Conservation (phyloP, 2,888 invertebrate genomes). For the Dorcus hopei region DNA sequence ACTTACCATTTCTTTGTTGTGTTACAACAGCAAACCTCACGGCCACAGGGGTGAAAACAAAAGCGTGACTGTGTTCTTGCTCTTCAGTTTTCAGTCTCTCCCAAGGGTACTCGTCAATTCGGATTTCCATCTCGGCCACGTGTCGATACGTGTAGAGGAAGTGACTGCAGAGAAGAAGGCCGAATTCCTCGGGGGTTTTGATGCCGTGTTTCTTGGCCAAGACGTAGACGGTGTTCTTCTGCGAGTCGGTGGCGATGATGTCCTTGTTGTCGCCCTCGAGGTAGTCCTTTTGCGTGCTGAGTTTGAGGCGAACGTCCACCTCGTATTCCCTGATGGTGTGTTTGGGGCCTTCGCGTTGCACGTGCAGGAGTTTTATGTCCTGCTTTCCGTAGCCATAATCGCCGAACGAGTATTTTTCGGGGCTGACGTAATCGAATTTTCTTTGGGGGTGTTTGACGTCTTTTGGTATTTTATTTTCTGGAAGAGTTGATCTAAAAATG, state of each 20-base stretch:
- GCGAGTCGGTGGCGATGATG: conserved; percentile 78
- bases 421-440: conserved; percentile 3
- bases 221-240: conserved; percentile 78
- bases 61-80: conserved; percentile 69
- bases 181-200: conserved; percentile 74
- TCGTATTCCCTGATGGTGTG: conserved; percentile 74
- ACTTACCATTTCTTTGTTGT: conserved; percentile 63
- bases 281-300: conserved; percentile 69
- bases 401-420: conserved; percentile 56
- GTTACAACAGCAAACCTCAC: conserved; percentile 67
- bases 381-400: conserved; percentile 73
- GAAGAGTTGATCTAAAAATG: too few relatives aligned
- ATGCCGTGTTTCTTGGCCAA: conserved; percentile 76
- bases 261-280: conserved; percentile 68
- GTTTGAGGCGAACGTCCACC: conserved; percentile 68
- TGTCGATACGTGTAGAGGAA: conserved; percentile 74
- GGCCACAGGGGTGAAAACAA: conserved; percentile 66
- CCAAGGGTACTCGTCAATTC: conserved; percentile 75
- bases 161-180: conserved; percentile 67
- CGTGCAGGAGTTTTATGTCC: conserved; percentile 69
- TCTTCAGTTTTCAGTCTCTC: conserved; percentile 59
- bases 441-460: neutral
- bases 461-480: neutral
- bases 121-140: conserved; percentile 65
- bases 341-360: conserved; percentile 62